Conservation (phyloP, 2,888 invertebrate genomes). For the Thymelicus lineola region DNA sequence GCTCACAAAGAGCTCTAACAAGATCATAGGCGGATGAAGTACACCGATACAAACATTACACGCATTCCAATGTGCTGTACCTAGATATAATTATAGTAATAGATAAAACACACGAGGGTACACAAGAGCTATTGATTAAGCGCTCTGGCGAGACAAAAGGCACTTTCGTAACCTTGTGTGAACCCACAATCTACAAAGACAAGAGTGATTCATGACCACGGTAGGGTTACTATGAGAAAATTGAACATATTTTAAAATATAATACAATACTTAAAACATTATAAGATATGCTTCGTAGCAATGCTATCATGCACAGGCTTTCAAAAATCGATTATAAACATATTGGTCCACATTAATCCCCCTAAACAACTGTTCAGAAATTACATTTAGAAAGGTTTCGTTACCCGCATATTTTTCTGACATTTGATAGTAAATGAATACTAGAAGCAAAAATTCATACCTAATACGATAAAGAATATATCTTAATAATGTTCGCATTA, state of each 20-base stretch:
- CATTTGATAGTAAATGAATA: no score
- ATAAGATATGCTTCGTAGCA: no score
- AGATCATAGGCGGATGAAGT: constrained; percentile 7
- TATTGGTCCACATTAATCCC: no score
- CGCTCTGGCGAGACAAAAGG: constrained; percentile 44
- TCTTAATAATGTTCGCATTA: no score
- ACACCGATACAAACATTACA: neutral
- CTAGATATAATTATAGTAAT: constrained; percentile 33
- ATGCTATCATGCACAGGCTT: no score
- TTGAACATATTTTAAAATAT: neutral
- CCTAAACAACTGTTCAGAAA: no score
- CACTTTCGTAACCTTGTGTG: constrained; percentile 50
- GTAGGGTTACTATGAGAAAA: constrained; percentile 17
- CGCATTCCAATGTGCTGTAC: constrained; percentile 1
- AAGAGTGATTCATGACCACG: constrained; percentile 26
- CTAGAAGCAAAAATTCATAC: no score
- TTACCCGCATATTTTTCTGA: no score
- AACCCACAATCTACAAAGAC: constrained; percentile 42
- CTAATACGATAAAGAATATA: no score
- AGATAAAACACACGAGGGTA: constrained; percentile 37
- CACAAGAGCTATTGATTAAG: constrained; percentile 40
- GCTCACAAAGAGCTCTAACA: neutral
- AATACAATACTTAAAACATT: no score
- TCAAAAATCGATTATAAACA: no score
- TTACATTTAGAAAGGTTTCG: no score